These are phyloP conservation scores for Epizoanthus stellaris DNA, from an alignment of 92 coral and sea anemone species.

Conservation along the genomic window DNA sequence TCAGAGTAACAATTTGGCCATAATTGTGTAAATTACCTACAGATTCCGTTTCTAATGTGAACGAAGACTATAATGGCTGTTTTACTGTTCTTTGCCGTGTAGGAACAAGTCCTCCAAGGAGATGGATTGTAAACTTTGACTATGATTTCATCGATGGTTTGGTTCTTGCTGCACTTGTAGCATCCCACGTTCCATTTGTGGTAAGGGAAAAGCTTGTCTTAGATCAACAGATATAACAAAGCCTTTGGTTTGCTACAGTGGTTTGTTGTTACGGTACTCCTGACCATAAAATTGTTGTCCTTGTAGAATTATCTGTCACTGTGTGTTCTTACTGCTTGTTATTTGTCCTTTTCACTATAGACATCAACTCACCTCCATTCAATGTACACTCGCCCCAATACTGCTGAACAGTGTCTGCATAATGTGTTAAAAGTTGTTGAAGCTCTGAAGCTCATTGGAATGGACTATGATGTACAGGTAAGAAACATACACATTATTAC, in stretches of 20 bases:
- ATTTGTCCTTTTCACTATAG: conserved; percentile 38
- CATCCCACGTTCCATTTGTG: conserved; percentile 93
- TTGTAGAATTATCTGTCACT: neutral
- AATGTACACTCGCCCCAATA: conserved; percentile 88
- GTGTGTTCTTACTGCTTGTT: neutral
- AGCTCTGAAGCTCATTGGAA: conserved; percentile 84
- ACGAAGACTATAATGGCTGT: too few species aligned
- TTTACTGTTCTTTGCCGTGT: neutral
- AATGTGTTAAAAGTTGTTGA: conserved; percentile 91
- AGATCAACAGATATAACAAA: neutral
- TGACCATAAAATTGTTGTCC: neutral
- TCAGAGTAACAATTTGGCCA: neutral
- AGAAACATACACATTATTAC: neutral
- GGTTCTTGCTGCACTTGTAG: conserved; percentile 89
- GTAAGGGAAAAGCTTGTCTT: conserved; percentile 51
- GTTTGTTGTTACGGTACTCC: neutral
- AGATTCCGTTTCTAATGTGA: neutral
- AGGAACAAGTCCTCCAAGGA: conserved; percentile 75
- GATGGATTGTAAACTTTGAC: conserved; percentile 98
- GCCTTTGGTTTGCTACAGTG: neutral
- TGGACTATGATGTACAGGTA: conserved; percentile 97
- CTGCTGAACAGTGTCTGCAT: conserved; percentile 95
- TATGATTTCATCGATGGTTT: conserved; percentile 97
- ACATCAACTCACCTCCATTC: conserved; percentile 87
- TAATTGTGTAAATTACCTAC: neutral